These are phyloP conservation scores for Helogale parvula DNA, from an alignment of 2,113 vertebrate genomes.

Conservation along the genomic window DNA sequence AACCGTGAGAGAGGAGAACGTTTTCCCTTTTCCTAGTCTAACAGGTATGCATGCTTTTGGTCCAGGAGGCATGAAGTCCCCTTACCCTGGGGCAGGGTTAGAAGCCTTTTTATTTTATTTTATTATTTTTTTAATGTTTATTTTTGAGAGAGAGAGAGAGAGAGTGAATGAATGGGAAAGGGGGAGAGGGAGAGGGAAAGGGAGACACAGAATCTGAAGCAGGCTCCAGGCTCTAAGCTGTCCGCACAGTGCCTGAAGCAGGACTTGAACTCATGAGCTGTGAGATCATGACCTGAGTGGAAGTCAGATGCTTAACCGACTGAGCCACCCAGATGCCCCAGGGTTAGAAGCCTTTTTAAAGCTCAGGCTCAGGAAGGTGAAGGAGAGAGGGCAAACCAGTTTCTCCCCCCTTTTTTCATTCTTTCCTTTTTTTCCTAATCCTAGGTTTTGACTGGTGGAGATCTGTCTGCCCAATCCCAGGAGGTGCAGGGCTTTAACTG, in stretches of 20 bases:
- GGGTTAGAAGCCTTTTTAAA: background rate
- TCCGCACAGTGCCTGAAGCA: too few relatives aligned
- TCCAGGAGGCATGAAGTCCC: background rate
- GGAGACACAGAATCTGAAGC: too few relatives aligned
- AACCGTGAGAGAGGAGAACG: background rate
- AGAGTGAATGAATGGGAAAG: too few relatives aligned
- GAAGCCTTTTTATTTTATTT: background rate
- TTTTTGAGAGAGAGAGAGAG: too few relatives aligned
- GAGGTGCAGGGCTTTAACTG: background rate
- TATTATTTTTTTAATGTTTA: too few relatives aligned
- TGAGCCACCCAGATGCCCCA: too few relatives aligned
- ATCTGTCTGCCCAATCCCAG: background rate
- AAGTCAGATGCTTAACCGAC: too few relatives aligned
- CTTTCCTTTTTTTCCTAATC: background rate
- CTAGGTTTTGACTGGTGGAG: background rate
- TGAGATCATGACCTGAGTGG: too few relatives aligned
- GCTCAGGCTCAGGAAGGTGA: background rate
- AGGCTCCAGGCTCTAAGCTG: too few relatives aligned
- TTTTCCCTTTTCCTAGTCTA: background rate
- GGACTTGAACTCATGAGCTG: too few relatives aligned
- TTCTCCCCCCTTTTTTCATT: background rate
- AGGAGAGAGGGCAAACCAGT: background rate
- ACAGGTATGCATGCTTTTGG: background rate
- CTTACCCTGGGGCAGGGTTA: background rate
- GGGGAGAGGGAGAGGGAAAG: too few relatives aligned